Conservation (phyloP, 2,888 invertebrate species). For the Spisula subtruncata region DNA sequence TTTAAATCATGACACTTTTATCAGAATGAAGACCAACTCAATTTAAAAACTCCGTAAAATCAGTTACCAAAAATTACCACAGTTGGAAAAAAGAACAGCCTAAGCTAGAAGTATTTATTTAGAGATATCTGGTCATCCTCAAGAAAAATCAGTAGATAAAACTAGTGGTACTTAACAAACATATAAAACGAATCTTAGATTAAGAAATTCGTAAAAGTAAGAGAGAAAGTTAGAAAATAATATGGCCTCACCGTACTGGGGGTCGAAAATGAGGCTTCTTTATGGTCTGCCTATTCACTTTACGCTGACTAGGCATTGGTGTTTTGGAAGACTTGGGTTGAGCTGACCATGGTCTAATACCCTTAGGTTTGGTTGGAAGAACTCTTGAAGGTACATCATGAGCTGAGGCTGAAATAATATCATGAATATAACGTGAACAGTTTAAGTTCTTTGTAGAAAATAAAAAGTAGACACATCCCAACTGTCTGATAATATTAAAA, state of each 20-base stretch:
- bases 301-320: constrained; percentile 43
- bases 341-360: constrained; percentile 70
- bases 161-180: no score
- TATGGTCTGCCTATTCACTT: constrained; percentile 60
- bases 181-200: no score
- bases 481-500: neutral
- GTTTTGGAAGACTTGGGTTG: constrained; percentile 58
- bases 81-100: no score
- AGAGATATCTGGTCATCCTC: no score
- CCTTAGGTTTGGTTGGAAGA: constrained; percentile 60
- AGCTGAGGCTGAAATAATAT: constrained; percentile 44
- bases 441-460: neutral
- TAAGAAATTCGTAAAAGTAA: no score
- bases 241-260: constrained; percentile 56
- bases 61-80: no score
- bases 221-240: neutral
- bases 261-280: constrained; percentile 65
- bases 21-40: no score
- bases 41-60: no score
- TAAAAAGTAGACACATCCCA: neutral
- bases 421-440: neutral
- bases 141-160: no score
- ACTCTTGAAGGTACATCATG: constrained; percentile 62
- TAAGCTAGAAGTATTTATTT: no score
- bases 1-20: no score